phyloP scores from a whole-genome alignment of 2,797 vertebrate genomes.

The Microtus californicus region DNA sequence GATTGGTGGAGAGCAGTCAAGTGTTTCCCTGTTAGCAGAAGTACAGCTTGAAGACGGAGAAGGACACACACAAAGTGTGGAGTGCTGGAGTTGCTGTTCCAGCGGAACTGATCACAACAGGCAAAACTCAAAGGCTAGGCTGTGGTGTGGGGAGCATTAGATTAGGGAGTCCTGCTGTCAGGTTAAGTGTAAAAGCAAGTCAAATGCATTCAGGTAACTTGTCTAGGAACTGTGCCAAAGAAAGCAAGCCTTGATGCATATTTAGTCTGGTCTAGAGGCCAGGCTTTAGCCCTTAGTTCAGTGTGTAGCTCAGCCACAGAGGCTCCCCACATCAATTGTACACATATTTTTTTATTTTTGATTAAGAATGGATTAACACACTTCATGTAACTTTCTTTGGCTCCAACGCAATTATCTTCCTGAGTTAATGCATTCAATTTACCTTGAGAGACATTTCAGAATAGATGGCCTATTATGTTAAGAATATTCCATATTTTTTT shows the following conservation, averaged over 20 bases:
- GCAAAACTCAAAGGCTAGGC: neutral
- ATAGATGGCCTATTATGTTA: neutral
- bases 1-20: neutral
- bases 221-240: neutral
- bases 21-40: neutral
- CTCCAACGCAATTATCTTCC: neutral
- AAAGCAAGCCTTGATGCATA: constrained; percentile 7
- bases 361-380: neutral
- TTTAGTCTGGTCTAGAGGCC: neutral
- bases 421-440: constrained; percentile 14
- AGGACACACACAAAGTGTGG: neutral
- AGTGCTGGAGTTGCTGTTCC: neutral
- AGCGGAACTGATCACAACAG: neutral
- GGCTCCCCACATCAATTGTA: neutral
- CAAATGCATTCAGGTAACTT: constrained; percentile 4
- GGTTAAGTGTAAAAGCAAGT: neutral
- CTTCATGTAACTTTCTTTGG: constrained; percentile 25
- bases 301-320: neutral
- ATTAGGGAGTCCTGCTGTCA: neutral
- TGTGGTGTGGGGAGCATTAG: neutral
- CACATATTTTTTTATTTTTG: constrained; percentile 2
- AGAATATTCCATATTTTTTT: neutral
- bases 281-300: neutral
- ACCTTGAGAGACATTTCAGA: constrained; percentile 31
- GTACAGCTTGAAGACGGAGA: neutral